Conservation (phyloP, 1,140 invertebrate species). For the Sipha flava region DNA sequence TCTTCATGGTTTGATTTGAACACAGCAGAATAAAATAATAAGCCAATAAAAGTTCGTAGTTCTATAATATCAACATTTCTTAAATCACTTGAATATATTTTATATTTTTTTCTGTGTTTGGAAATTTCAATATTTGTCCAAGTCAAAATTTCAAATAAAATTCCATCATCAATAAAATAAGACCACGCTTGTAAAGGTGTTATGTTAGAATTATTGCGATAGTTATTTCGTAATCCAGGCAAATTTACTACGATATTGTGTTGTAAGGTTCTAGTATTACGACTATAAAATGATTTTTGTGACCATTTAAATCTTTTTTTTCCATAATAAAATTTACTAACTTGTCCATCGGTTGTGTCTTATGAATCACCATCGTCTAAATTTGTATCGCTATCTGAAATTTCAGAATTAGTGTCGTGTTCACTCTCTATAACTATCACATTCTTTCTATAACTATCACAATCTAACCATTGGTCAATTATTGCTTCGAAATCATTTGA, state of each 20-base stretch:
- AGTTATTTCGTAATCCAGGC: background rate
- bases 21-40: slow-evolving; percentile 18
- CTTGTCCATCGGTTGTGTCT: background rate
- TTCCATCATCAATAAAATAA: background rate
- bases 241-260: background rate
- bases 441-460: background rate
- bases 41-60: slow-evolving; percentile 37
- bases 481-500: background rate
- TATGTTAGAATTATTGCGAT: background rate
- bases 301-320: background rate
- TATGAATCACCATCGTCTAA: background rate
- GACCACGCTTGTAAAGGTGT: background rate
- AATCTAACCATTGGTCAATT: background rate
- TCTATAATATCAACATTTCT: background rate
- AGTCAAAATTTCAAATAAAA: background rate
- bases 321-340: background rate
- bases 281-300: background rate
- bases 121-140: background rate
- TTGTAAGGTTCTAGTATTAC: background rate
- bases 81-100: background rate
- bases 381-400: background rate
- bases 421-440: background rate
- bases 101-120: background rate
- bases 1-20: background rate
- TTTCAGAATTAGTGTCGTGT: background rate